phyloP scores from a whole-genome alignment of 2,888 invertebrate species.

The Ceratothoa steindachneri region DNA sequence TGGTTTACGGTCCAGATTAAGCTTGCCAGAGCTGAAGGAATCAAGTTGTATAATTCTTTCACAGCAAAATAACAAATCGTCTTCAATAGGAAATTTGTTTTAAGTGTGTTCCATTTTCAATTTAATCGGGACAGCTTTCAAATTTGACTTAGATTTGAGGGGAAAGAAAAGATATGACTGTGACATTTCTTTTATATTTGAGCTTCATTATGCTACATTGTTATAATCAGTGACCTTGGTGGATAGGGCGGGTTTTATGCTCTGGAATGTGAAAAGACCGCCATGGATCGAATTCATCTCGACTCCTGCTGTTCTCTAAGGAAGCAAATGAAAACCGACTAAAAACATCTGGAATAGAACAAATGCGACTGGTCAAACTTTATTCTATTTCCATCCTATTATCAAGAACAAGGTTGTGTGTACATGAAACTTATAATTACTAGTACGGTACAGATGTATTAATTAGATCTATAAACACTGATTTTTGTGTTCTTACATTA shows the following conservation, averaged over 20 bases:
- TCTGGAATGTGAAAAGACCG: constrained; percentile 4
- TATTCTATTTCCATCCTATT: neutral
- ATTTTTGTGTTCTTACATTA: neutral
- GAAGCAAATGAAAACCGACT: neutral
- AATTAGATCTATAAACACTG: neutral
- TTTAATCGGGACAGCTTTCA: no score
- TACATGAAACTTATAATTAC: neutral
- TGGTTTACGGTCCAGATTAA: no score
- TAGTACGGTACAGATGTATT: neutral
- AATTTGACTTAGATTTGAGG: no score
- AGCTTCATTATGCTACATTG: constrained; percentile 13
- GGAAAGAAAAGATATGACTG: neutral
- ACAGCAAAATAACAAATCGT: no score
- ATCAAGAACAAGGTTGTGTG: neutral
- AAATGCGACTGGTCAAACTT: neutral
- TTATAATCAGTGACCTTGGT: constrained; percentile 10
- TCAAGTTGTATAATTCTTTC: no score
- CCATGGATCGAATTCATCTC: neutral
- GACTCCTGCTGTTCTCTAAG: neutral
- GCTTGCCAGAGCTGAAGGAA: no score
- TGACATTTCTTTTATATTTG: constrained; percentile 15
- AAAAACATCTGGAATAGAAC: neutral
- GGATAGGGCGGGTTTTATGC: constrained; percentile 6
- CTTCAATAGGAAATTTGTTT: no score
- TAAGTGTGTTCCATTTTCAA: no score